phyloP scores from a whole-genome alignment of 2,113 vertebrate genomes.

The Cyprinodon brontotheroides region DNA sequence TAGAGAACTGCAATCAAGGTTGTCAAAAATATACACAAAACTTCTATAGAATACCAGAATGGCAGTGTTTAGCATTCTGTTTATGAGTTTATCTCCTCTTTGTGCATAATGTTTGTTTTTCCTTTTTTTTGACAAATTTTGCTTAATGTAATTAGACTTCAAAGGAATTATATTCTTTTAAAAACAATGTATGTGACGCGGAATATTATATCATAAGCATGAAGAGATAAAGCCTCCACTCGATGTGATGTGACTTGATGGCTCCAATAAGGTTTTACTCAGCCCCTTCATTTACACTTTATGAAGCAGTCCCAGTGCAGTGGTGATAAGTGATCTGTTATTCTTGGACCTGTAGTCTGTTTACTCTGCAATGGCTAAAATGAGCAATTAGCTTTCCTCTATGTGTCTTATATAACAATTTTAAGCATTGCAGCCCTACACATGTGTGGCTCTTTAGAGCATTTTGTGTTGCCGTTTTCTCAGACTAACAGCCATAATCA shows the following conservation, averaged over 20 bases:
- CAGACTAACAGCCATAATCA: conserved; percentile 4
- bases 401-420: neutral
- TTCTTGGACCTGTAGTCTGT: neutral
- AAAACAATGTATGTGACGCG: neutral
- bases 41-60: too few relatives aligned
- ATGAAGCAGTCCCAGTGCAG: neutral
- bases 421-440: conserved; percentile 8
- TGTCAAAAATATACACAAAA: too few relatives aligned
- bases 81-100: neutral
- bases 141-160: neutral
- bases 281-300: neutral
- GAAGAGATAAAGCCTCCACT: neutral
- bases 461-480: neutral
- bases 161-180: neutral
- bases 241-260: too few relatives aligned
- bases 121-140: neutral
- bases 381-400: neutral
- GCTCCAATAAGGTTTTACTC: neutral
- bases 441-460: conserved; percentile 10
- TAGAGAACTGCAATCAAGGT: neutral
- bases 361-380: neutral
- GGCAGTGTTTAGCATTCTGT: neutral
- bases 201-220: neutral
- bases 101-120: neutral
- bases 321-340: neutral